Evolutionary conservation across 2,888 invertebrate genomes (phyloP).

Genomic region (Drepana falcataria): DNA sequence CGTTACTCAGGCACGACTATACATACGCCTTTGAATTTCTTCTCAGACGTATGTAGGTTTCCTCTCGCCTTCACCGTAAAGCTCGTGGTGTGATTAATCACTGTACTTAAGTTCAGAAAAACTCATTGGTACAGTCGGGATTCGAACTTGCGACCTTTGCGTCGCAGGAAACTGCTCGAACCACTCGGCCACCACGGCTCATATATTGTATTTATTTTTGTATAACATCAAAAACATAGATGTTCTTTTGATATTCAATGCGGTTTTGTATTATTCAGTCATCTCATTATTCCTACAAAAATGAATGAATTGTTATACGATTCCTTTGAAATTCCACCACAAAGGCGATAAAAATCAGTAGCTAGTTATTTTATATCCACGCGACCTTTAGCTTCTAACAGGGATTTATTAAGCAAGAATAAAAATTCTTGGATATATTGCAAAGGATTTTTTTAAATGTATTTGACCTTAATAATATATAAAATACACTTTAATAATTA

Average conservation of each 20-base stretch:
- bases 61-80: too few relatives aligned
- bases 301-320: conserved; percentile 24
- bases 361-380: conserved; percentile 34
- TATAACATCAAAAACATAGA: neutral
- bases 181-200: too few relatives aligned
- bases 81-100: too few relatives aligned
- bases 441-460: neutral
- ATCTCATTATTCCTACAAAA: conserved; percentile 6
- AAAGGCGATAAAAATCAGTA: conserved; percentile 40
- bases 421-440: conserved; percentile 25
- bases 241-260: neutral
- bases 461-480: too few relatives aligned
- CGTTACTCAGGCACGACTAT: too few relatives aligned
- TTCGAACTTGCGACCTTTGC: too few relatives aligned
- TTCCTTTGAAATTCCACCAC: conserved; percentile 38
- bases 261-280: neutral
- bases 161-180: too few relatives aligned
- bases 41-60: too few relatives aligned
- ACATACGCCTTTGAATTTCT: too few relatives aligned
- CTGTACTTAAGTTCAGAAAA: too few relatives aligned
- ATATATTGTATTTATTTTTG: neutral
- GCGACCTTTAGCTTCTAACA: conserved; percentile 35
- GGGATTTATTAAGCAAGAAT: conserved; percentile 18
- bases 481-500: too few relatives aligned
- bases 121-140: too few relatives aligned